Conservation (phyloP, 1,140 invertebrate genomes). For the Eumeta japonica region DNA sequence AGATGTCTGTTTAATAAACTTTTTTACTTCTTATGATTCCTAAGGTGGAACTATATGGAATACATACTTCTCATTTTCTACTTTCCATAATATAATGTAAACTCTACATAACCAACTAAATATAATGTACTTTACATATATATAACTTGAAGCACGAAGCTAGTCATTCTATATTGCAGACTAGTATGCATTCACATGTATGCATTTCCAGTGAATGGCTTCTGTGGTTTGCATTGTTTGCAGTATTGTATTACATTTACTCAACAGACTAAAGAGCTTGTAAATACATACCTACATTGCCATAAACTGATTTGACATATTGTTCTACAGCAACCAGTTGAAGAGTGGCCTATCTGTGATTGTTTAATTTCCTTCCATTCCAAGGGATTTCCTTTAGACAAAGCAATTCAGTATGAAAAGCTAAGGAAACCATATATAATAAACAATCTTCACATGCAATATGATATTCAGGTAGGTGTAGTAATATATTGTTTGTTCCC, state of each 20-base stretch:
- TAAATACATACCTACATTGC: no score
- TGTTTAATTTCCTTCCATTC: conserved; percentile 99
- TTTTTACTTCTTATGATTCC: no score
- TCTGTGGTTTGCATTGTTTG: conserved; percentile 15
- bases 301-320: no score
- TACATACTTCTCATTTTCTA: no score
- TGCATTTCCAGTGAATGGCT: conserved; percentile 19
- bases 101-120: no score
- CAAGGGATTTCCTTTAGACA: conserved; percentile 95
- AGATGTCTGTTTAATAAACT: no score
- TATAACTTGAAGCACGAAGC: conserved; percentile 3
- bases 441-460: conserved; percentile 98
- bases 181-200: conserved; percentile 1
- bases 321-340: conserved; percentile 78
- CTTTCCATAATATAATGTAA: no score
- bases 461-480: conserved; percentile 84
- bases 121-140: no score
- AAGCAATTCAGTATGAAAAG: conserved; percentile 96
- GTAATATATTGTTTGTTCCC: neutral
- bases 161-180: conserved; percentile 1
- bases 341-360: conserved; percentile 97
- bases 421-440: conserved; percentile 94
- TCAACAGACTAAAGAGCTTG: no score
- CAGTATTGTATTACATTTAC: no score
- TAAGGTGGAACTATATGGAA: no score